Evolutionary conservation across 2,797 vertebrate species (phyloP).

Genomic region (Coluber constrictor): DNA sequence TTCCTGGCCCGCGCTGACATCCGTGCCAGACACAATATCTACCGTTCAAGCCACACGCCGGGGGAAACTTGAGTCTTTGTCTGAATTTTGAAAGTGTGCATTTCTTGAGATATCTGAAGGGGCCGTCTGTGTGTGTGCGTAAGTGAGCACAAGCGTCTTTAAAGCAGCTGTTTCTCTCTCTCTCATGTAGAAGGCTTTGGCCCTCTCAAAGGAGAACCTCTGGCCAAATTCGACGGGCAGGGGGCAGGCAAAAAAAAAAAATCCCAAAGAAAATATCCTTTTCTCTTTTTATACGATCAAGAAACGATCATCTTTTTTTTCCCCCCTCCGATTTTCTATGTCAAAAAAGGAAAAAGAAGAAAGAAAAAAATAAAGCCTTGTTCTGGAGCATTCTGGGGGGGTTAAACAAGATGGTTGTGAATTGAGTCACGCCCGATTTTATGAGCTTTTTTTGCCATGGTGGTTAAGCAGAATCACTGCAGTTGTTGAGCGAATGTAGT

Average conservation of each 20-base stretch:
- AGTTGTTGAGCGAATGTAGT: too few relatives aligned
- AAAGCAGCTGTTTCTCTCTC: background rate
- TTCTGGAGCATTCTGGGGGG: background rate
- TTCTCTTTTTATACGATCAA: background rate
- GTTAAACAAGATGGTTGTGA: background rate
- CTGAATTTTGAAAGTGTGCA: background rate
- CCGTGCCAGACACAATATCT: background rate
- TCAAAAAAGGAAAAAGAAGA: background rate
- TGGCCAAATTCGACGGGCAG: background rate
- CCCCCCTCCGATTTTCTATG: background rate
- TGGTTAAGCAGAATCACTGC: background rate
- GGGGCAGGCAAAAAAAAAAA: background rate
- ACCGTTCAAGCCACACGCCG: background rate
- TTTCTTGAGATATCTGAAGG: background rate
- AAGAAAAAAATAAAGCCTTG: background rate
- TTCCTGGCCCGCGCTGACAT: slow-evolving; percentile 23
- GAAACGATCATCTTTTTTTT: fast-evolving
- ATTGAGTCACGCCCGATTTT: background rate
- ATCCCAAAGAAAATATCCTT: background rate
- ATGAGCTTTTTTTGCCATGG: background rate
- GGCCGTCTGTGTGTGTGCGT: too few relatives aligned
- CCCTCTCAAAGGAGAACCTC: background rate
- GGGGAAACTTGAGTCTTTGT: background rate
- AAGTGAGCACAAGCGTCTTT: background rate
- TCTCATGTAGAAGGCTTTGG: background rate